Percentiles rank a stretch among this genome's conserved stretches.
Conservation (phyloP, 2,888 invertebrate species). For the Patella ulyssiponensis region DNA sequence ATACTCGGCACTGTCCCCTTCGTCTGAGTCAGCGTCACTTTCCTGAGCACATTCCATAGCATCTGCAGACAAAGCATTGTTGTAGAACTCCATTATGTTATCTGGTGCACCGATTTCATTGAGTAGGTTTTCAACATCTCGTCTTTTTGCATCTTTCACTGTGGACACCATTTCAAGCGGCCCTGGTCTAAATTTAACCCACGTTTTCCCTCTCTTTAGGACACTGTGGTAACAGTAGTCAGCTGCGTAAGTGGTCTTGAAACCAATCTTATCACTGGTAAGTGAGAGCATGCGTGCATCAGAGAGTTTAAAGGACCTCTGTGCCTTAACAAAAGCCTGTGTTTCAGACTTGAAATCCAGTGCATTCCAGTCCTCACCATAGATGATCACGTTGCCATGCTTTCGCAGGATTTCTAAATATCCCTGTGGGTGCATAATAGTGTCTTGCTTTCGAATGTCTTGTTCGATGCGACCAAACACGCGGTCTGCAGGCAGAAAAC, state of each 20-base stretch:
- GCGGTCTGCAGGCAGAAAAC: constrained; percentile 20
- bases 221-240: constrained; percentile 14
- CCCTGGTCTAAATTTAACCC: background rate
- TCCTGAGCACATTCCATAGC: no score
- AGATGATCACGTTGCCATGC: background rate
- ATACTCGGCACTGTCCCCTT: no score
- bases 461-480: constrained; percentile 19
- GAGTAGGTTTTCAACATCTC: no score
- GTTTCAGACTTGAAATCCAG: constrained; percentile 9
- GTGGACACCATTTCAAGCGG: background rate
- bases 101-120: no score
- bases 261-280: background rate
- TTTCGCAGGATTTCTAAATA: background rate
- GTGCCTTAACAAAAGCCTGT: constrained; percentile 1
- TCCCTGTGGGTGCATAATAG: constrained; percentile 7
- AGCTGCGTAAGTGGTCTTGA: background rate
- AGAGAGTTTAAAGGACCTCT: constrained; percentile 17
- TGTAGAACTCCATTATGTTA: no score
- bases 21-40: no score
- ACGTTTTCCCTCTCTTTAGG: constrained; percentile 14
- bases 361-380: constrained; percentile 9
- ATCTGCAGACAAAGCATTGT: no score
- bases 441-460: constrained; percentile 14
- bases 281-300: constrained; percentile 9
- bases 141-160: background rate